phyloP scores from a whole-genome alignment of 2,888 invertebrate species.

The Andrena camellia region DNA sequence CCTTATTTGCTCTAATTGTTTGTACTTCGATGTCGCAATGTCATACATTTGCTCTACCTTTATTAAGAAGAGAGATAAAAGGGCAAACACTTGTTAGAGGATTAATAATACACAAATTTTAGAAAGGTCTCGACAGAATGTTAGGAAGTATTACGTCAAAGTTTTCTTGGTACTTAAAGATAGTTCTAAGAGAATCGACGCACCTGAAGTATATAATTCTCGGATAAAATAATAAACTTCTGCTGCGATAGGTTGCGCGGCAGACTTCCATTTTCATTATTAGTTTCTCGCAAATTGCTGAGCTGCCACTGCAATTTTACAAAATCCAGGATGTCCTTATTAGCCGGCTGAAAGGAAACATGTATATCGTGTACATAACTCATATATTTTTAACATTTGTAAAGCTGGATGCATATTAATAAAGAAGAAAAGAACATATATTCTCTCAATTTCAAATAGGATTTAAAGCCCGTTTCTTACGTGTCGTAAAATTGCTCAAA shows the following conservation, averaged over 20 bases:
- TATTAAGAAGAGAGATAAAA: constrained; percentile 18
- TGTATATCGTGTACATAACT: too few species aligned
- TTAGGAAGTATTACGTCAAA: neutral
- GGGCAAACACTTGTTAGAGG: too few species aligned
- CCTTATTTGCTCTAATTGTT: constrained; percentile 85
- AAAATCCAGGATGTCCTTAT: constrained; percentile 86
- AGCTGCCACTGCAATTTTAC: constrained; percentile 90
- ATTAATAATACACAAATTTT: too few species aligned
- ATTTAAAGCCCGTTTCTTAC: neutral
- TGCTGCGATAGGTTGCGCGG: constrained; percentile 87
- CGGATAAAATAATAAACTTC: constrained; percentile 86
- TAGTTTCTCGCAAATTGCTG: constrained; percentile 88
- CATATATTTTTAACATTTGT: neutral
- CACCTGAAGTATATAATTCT: constrained; percentile 88
- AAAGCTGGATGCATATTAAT: neutral
- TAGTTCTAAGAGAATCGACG: constrained; percentile 70
- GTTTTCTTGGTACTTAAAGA: neutral
- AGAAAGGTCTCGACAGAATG: neutral
- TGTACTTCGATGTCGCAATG: constrained; percentile 82
- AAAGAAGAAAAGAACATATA: neutral
- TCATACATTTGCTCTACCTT: constrained; percentile 85
- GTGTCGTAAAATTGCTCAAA: neutral
- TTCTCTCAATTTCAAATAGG: neutral
- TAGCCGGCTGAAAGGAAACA: constrained; percentile 29
- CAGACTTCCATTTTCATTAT: constrained; percentile 87